phyloP scores from a whole-genome alignment of 2,113 vertebrate species.

The Acrocephalus kingi region DNA sequence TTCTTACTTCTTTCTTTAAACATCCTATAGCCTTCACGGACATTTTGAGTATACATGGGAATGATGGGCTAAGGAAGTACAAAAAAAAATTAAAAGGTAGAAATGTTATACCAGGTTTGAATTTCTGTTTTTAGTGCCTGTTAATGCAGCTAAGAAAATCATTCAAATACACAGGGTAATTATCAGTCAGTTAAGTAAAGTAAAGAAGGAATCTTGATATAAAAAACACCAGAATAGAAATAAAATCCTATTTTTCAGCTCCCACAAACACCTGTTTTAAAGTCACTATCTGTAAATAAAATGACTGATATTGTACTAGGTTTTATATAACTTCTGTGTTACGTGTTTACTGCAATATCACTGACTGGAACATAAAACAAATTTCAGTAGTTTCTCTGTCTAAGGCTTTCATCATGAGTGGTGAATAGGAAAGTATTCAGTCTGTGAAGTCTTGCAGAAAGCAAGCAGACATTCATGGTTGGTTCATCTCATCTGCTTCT shows the following conservation, averaged over 20 bases:
- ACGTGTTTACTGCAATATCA: not conserved
- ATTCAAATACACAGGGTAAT: not conserved
- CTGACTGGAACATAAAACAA: not conserved
- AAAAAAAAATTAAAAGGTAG: not conserved
- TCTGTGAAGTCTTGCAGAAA: not conserved
- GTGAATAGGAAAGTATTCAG: not conserved
- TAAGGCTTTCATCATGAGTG: not conserved
- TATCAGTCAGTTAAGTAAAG: not conserved
- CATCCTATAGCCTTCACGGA: constrained; percentile 87
- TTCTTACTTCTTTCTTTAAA: constrained; percentile 86
- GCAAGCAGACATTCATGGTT: not conserved
- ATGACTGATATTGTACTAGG: not conserved
- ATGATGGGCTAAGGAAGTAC: constrained; percentile 81
- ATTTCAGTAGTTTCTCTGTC: not conserved
- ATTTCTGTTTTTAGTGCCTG: not conserved
- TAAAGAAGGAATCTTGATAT: not conserved
- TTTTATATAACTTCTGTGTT: not conserved
- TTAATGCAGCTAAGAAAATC: not conserved
- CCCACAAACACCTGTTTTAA: not conserved
- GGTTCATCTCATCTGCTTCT: not conserved
- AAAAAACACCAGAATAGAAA: not conserved
- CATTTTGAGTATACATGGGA: constrained; percentile 91
- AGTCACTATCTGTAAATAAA: not conserved
- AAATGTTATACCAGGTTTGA: not conserved
- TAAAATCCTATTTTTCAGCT: not conserved